Conservation (phyloP, 2,113 vertebrate genomes). For the Ploceus nigricollis region DNA sequence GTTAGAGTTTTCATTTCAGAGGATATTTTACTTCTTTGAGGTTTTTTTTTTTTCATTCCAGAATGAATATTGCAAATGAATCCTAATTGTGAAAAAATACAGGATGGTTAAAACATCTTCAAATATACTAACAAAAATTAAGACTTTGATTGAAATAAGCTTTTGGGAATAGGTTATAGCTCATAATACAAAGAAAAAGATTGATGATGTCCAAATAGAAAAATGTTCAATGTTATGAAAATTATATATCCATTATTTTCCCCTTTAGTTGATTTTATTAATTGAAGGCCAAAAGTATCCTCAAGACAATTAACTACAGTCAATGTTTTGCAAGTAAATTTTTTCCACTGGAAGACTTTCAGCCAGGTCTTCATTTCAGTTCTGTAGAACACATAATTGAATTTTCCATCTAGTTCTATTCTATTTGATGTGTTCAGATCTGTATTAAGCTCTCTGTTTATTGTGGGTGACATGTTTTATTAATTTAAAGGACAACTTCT, state of each 20-base stretch:
- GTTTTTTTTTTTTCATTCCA: neutral
- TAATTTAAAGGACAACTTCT: neutral
- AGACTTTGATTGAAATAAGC: neutral
- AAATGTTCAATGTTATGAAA: neutral
- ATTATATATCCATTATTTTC: neutral
- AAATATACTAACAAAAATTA: neutral
- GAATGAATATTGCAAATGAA: neutral
- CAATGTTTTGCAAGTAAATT: neutral
- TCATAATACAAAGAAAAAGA: neutral
- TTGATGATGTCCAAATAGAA: neutral
- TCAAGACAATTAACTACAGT: neutral
- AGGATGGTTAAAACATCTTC: neutral
- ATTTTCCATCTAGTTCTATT: conserved; percentile 5
- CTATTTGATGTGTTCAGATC: neutral
- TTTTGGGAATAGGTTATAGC: neutral
- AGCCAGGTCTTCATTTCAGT: conserved; percentile 3
- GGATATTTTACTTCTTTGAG: neutral
- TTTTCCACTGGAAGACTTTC: conserved; percentile 25
- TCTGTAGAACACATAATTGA: neutral
- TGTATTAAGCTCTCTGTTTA: neutral
- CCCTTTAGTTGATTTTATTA: neutral
- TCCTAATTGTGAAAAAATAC: neutral
- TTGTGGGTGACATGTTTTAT: neutral
- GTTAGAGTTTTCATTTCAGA: neutral
- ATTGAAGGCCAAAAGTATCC: neutral